phyloP scores from a whole-genome alignment of 2,113 vertebrate genomes.

The Otis tarda region DNA sequence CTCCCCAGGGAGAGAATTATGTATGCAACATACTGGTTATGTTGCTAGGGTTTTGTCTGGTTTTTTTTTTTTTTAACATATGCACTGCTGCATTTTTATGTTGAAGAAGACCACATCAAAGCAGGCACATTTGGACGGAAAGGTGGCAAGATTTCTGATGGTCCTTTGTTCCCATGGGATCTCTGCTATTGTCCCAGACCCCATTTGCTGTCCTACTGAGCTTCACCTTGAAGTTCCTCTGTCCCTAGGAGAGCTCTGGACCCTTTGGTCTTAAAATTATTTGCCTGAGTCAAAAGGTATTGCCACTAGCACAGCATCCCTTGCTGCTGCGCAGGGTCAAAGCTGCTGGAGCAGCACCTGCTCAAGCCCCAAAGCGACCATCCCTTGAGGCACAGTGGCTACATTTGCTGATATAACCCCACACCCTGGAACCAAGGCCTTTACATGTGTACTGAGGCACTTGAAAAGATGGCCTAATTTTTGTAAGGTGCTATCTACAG shows the following conservation, averaged over 20 bases:
- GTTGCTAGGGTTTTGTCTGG: neutral
- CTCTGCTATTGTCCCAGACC: neutral
- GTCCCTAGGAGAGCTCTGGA: neutral
- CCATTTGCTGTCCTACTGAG: neutral
- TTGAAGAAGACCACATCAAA: neutral
- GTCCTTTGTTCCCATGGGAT: neutral
- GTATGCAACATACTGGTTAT: constrained; percentile 7
- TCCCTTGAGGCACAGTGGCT: neutral
- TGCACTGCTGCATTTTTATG: neutral
- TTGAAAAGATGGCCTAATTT: neutral
- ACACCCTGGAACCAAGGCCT: neutral
- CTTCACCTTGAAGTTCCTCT: neutral
- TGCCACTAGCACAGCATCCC: neutral
- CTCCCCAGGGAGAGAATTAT: constrained; percentile 50
- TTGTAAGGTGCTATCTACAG: neutral
- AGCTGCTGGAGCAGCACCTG: neutral
- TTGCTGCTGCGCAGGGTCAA: neutral
- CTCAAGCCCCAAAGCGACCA: neutral
- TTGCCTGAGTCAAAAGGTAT: neutral
- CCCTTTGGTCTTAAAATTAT: neutral
- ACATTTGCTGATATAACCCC: neutral
- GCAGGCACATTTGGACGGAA: neutral
- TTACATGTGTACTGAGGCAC: neutral
- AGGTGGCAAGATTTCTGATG: neutral
- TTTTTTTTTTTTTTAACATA: neutral